A percentile compares a stretch with the other conserved stretches of the same genome.
phyloP scores from a whole-genome alignment of 1,140 invertebrate genomes.

The Myzus persicae region DNA sequence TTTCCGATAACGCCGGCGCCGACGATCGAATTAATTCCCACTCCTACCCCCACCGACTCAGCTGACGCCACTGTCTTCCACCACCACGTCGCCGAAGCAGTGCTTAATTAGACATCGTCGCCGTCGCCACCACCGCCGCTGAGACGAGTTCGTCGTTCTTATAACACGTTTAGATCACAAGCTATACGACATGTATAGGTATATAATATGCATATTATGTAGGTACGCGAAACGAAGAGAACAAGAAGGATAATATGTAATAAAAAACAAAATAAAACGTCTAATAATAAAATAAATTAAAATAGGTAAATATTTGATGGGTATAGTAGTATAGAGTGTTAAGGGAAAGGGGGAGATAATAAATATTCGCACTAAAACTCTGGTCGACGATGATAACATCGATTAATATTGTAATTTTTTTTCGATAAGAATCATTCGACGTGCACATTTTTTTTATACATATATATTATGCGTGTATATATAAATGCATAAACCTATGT shows the following conservation, averaged over 20 bases:
- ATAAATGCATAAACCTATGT: not conserved
- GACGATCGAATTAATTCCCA: constrained; percentile 42
- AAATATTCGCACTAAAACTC: not conserved
- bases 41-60: not conserved
- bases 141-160: constrained; percentile 27
- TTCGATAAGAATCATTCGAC: not conserved
- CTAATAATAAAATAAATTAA: constrained; percentile 14
- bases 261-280: not conserved
- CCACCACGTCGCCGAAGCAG: not conserved
- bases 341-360: not conserved
- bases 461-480: too few species aligned
- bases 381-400: not conserved
- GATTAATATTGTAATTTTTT: constrained; percentile 9
- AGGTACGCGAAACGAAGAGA: not conserved
- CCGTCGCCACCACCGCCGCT: not conserved
- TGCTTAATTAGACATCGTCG: constrained; percentile 43
- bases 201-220: not conserved
- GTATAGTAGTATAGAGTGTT: not conserved
- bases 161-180: constrained; percentile 39
- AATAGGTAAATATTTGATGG: not conserved
- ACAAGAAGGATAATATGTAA: not conserved
- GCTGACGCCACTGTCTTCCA: not conserved
- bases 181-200: not conserved
- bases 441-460: not conserved
- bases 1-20: constrained; percentile 54